These are phyloP conservation scores for Pseudobourletiella spinata DNA, from an alignment of 1,140 invertebrate genomes.

Conservation along the genomic window DNA sequence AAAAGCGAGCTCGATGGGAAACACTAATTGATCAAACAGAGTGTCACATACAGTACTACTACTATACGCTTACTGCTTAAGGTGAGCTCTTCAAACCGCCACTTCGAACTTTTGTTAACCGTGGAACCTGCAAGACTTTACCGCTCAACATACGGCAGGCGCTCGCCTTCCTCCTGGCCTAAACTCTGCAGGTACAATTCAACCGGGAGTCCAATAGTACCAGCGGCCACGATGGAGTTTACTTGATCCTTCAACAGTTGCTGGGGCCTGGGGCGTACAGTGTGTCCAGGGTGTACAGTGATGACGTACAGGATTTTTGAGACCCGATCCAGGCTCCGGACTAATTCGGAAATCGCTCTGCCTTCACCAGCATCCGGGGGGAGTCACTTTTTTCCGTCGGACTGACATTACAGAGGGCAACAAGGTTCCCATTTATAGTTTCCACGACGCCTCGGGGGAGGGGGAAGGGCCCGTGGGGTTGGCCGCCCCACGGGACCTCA, in stretches of 20 bases:
- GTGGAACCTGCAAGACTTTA: background rate
- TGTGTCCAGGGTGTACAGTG: too few relatives aligned
- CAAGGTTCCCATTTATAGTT: constrained; percentile 21
- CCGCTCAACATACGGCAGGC: background rate
- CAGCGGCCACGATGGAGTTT: constrained; percentile 15
- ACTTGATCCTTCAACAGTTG: constrained; percentile 15
- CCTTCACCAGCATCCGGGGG: background rate
- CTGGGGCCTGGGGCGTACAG: constrained; percentile 4
- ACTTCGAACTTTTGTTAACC: background rate
- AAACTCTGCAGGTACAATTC: background rate
- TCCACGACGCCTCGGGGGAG: too few relatives aligned
- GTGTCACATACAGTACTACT: too few relatives aligned
- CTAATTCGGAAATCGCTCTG: background rate
- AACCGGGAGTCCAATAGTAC: constrained; percentile 16
- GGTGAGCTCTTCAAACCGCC: too few relatives aligned
- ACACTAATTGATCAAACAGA: too few relatives aligned
- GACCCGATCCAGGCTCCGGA: constrained; percentile 5
- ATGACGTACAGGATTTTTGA: constrained; percentile 9
- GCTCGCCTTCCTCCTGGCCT: background rate
- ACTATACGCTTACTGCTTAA: too few relatives aligned
- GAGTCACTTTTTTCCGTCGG: background rate
- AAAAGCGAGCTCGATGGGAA: too few relatives aligned
- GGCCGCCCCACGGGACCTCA: too few relatives aligned
- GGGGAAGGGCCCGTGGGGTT: too few relatives aligned
- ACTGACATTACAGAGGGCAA: constrained; percentile 19